A percentile compares a stretch with the other conserved stretches of the same genome.
These are phyloP conservation scores for Gadus macrocephalus DNA, from an alignment of 2,113 vertebrate species.

Conservation along the genomic window DNA sequence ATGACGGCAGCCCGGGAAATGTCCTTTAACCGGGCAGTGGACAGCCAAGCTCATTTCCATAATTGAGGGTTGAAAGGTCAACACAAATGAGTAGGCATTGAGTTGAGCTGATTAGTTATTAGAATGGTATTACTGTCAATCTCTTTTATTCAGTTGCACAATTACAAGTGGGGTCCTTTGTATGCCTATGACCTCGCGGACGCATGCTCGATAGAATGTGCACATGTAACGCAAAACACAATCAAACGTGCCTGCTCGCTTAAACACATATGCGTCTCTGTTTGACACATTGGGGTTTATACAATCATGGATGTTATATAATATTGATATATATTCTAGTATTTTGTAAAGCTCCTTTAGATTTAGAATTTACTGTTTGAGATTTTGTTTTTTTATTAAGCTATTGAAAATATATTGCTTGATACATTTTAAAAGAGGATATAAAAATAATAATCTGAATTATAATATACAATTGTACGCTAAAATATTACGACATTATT, in stretches of 20 bases:
- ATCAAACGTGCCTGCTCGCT: background rate
- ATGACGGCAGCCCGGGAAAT: constrained; percentile 57
- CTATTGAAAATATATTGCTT: too few species aligned
- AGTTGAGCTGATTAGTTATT: constrained; percentile 76
- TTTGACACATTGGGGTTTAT: background rate
- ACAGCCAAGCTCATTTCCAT: constrained; percentile 72
- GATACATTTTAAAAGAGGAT: too few species aligned
- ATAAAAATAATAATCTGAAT: too few species aligned
- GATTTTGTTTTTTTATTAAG: too few species aligned
- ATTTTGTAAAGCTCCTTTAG: too few species aligned
- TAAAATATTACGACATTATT: too few species aligned
- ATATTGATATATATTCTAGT: too few species aligned
- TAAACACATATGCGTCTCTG: background rate
- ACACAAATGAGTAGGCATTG: constrained; percentile 69
- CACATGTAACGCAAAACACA: constrained; percentile 13
- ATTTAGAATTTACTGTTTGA: too few species aligned
- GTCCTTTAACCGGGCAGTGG: constrained; percentile 62
- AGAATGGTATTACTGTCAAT: constrained; percentile 75
- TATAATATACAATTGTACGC: too few species aligned
- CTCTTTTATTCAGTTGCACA: constrained; percentile 67
- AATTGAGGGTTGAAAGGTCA: constrained; percentile 78
- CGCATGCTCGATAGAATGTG: background rate
- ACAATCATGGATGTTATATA: too few species aligned
- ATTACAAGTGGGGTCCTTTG: constrained; percentile 64
- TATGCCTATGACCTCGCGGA: constrained; percentile 49